A percentile compares a stretch with the other conserved stretches of the same genome.
phyloP scores from a whole-genome alignment of 2,888 invertebrate genomes.

The Folsomia manolachei region DNA sequence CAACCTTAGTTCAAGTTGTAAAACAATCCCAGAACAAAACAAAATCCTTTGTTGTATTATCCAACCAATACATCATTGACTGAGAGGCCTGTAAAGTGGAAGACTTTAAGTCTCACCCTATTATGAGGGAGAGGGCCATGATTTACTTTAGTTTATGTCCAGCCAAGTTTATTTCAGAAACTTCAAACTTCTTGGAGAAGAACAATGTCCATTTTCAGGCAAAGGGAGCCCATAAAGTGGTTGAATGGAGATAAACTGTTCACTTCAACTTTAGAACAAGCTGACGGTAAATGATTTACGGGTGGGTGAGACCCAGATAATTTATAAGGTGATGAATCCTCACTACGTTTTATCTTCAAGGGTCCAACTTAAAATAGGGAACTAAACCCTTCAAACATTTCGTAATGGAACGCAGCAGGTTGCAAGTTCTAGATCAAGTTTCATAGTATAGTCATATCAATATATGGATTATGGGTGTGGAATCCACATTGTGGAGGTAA shows the following conservation, averaged over 20 bases:
- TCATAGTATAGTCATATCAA: no score
- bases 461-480: no score
- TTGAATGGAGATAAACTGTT: not conserved
- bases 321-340: constrained; percentile 30
- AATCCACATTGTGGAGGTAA: no score
- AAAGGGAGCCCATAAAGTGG: not conserved
- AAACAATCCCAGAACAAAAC: not conserved
- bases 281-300: constrained; percentile 24
- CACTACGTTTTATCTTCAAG: not conserved
- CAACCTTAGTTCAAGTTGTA: not conserved
- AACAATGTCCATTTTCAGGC: not conserved
- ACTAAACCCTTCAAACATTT: no score
- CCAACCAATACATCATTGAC: not conserved
- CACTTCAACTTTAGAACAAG: not conserved
- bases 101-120: not conserved
- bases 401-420: no score
- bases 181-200: not conserved
- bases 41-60: not conserved
- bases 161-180: not conserved
- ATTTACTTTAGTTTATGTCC: no score
- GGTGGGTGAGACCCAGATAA: constrained; percentile 27
- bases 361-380: no score
- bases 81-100: no score
- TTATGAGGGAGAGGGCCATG: not conserved
- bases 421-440: no score